A percentile compares a stretch with the other conserved stretches of the same genome.
Evolutionary conservation across 2,888 invertebrate species (phyloP).

Genomic region (Thymelicus lineola): DNA sequence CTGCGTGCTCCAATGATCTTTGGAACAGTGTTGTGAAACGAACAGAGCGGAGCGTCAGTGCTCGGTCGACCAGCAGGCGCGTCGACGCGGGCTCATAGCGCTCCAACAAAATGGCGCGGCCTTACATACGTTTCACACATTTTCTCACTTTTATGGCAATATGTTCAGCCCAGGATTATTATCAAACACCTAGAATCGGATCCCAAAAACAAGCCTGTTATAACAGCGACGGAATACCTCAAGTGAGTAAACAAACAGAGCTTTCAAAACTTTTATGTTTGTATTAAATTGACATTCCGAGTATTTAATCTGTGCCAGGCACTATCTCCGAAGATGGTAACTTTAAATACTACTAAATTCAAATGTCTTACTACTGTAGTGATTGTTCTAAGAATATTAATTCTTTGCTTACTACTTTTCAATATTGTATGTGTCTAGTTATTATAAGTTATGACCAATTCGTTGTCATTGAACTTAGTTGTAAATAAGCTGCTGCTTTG

Average conservation of each 20-base stretch:
- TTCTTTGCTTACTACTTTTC: background rate
- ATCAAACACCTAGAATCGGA: conserved; percentile 67
- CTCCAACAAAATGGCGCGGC: conserved; percentile 73
- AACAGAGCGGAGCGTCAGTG: conserved; percentile 63
- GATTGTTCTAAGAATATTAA: background rate
- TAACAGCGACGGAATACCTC: conserved; percentile 69
- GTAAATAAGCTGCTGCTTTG: background rate
- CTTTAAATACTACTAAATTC: background rate
- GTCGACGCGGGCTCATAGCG: conserved; percentile 64
- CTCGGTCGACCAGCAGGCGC: conserved; percentile 70
- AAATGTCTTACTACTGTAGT: background rate
- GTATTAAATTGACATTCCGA: conserved; percentile 55
- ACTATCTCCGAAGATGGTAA: background rate
- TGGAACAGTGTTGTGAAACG: conserved; percentile 76
- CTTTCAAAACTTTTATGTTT: conserved; percentile 54
- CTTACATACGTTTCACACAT: conserved; percentile 54
- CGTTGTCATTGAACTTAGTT: background rate
- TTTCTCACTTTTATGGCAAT: conserved; percentile 61
- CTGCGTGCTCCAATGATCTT: conserved; percentile 52
- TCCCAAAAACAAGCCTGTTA: conserved; percentile 75
- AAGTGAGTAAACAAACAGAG: conserved; percentile 64
- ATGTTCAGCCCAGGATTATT: conserved; percentile 66
- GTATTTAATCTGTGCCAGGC: conserved; percentile 45
- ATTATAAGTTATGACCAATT: too few species aligned
- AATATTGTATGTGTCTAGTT: too few species aligned